Evolutionary conservation across 2,113 vertebrate species (phyloP).

Genomic region (Strix uralensis): DNA sequence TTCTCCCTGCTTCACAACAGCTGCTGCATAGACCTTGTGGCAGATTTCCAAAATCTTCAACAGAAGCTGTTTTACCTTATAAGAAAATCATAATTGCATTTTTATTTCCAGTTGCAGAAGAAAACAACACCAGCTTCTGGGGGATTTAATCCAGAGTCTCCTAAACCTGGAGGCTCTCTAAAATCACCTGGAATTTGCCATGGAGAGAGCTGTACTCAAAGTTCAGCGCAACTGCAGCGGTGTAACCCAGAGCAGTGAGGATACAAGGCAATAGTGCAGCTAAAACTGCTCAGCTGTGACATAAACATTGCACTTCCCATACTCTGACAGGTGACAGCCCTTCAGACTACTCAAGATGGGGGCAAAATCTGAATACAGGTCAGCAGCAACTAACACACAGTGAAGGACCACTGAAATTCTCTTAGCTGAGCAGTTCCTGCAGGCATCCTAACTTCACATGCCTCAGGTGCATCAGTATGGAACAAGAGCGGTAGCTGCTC

Average conservation of each 20-base stretch:
- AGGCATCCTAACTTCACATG: background rate
- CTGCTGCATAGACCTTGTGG: conserved; percentile 11
- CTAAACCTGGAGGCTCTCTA: background rate
- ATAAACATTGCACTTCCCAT: background rate
- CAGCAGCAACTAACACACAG: background rate
- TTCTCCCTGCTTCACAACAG: background rate
- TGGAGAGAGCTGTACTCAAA: background rate
- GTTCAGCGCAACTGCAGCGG: fast-evolving
- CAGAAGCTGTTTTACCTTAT: background rate
- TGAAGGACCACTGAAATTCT: background rate
- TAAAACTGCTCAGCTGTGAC: background rate
- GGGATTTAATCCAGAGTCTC: background rate
- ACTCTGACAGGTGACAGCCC: background rate
- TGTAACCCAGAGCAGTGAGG: background rate
- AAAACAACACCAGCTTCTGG: background rate
- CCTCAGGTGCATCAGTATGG: background rate
- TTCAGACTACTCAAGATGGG: background rate
- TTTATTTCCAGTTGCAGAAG: background rate
- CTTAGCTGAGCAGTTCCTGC: background rate
- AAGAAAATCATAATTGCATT: background rate
- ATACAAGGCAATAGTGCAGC: background rate
- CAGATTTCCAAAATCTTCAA: background rate
- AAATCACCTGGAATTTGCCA: background rate
- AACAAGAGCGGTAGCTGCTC: background rate
- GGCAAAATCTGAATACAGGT: background rate